Conservation (phyloP, 2,797 vertebrate genomes). For the Falco cherrug region DNA sequence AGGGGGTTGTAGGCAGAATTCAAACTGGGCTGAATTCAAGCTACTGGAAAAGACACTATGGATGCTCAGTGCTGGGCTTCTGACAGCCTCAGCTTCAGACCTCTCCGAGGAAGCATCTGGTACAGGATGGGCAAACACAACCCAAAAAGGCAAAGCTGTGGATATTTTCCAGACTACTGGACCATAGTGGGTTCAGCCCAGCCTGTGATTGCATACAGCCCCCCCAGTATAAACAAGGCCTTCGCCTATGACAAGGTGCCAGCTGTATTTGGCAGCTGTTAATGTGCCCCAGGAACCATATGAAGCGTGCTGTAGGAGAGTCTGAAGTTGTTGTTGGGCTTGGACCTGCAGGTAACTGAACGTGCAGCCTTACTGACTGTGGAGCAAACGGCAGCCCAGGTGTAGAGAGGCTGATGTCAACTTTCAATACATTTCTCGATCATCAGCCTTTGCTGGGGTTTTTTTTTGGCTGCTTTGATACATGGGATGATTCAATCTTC, state of each 20-base stretch:
- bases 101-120: neutral
- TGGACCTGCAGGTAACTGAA: neutral
- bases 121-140: neutral
- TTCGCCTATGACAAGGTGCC: neutral
- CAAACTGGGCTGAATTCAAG: neutral
- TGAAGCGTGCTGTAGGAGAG: neutral
- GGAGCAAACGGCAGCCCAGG: neutral
- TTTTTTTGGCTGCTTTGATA: neutral
- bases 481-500: neutral
- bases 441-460: neutral
- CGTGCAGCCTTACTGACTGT: neutral
- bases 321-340: neutral
- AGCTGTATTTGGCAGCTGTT: neutral
- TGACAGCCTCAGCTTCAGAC: neutral
- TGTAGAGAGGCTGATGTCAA: neutral
- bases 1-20: neutral
- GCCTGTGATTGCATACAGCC: neutral
- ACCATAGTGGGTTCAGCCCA: neutral
- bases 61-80: neutral
- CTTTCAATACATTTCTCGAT: neutral
- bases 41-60: neutral
- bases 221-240: neutral
- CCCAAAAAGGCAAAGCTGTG: neutral
- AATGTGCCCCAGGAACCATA: accelerated
- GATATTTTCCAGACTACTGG: neutral